Conservation (phyloP, 2,888 invertebrate genomes). For the Deilephila elpenor region DNA sequence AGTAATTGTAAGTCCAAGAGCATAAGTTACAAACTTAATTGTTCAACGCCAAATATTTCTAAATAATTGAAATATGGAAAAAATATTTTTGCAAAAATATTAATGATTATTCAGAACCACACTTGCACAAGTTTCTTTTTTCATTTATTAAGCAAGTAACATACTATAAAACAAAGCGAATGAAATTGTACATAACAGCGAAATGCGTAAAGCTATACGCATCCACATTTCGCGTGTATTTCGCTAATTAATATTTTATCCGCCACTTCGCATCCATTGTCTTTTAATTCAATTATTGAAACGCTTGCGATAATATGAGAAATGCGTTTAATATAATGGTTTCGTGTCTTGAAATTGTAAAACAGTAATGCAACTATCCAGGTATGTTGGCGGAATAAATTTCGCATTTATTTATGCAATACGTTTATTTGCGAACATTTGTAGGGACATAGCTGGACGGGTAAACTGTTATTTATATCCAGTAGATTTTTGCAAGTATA, state of each 20-base stretch:
- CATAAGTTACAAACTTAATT: too few species aligned
- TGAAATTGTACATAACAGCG: background rate
- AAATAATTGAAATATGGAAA: too few species aligned
- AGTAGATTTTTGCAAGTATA: background rate
- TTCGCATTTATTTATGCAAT: slow-evolving; percentile 11
- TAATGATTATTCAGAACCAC: too few species aligned
- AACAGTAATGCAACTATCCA: background rate
- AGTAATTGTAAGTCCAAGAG: too few species aligned
- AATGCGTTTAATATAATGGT: slow-evolving; percentile 10
- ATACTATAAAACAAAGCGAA: background rate
- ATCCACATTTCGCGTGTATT: background rate
- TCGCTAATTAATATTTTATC: slow-evolving; percentile 3
- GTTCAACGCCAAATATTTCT: too few species aligned
- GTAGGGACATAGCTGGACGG: background rate
- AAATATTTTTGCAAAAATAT: too few species aligned
- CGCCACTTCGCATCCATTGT: slow-evolving; percentile 22
- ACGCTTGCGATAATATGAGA: slow-evolving; percentile 19
- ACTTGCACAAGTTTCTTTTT: too few species aligned
- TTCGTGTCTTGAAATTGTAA: slow-evolving; percentile 22
- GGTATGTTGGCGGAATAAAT: slow-evolving; percentile 15
- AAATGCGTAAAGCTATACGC: slow-evolving; percentile 17
- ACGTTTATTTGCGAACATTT: background rate
- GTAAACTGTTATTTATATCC: background rate
- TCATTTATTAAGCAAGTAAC: too few species aligned
- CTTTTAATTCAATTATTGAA: slow-evolving; percentile 20